Conservation (phyloP, 53 echinoderm and acorn worm genomes). For the Paracentrotus lividus region DNA sequence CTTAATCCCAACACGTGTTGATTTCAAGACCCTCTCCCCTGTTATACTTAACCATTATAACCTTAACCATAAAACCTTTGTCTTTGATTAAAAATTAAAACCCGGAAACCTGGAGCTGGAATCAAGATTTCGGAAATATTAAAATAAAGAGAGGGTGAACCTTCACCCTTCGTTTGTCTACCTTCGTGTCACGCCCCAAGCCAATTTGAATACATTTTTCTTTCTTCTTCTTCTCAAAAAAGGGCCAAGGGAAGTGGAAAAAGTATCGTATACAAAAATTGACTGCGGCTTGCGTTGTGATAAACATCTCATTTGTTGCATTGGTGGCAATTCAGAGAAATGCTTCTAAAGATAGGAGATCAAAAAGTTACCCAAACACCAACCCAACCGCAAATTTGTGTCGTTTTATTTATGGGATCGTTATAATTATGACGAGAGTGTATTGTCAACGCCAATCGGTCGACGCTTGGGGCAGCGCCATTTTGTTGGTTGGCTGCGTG, state of each 20-base stretch:
- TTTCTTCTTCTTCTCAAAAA: not conserved
- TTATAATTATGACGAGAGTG: slow-evolving; percentile 8
- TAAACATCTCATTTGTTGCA: slow-evolving; percentile 50
- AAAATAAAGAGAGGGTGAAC: not conserved
- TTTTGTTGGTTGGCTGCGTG: not conserved
- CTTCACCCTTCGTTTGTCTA: not conserved
- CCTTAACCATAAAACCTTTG: no score
- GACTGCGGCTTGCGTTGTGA: slow-evolving; percentile 49
- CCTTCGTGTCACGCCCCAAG: not conserved
- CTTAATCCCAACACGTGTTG: no score
- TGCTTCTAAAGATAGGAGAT: slow-evolving; percentile 64
- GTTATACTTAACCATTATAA: no score
- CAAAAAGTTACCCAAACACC: slow-evolving; percentile 69
- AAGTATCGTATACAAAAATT: slow-evolving; percentile 16
- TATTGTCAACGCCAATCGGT: no score
- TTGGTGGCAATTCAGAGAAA: slow-evolving; percentile 67
- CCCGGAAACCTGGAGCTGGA: no score
- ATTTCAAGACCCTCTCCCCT: no score
- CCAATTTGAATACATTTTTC: not conserved
- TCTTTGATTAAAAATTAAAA: no score
- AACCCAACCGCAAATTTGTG: slow-evolving; percentile 49
- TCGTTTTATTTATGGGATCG: slow-evolving; percentile 30
- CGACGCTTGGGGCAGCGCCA: slow-evolving; percentile 29
- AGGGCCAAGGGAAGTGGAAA: slow-evolving; percentile 14
- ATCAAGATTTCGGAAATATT: no score